Conservation (phyloP, 2,888 invertebrate species). For the Morpho helenor region DNA sequence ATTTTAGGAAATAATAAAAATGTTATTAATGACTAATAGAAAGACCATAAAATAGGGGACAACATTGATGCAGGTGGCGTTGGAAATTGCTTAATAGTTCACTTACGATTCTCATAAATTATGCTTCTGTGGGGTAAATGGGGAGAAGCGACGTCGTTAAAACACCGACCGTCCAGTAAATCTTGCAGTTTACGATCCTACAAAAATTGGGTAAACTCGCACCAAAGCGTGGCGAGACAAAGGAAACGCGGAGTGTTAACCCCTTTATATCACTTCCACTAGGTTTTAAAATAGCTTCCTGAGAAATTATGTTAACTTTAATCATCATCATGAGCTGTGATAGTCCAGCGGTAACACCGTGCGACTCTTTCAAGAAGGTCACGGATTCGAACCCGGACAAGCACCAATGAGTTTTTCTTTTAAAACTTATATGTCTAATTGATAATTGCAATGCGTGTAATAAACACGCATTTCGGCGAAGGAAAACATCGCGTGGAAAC, state of each 20-base stretch:
- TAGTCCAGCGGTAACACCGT: no score
- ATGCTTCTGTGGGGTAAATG: constrained; percentile 49
- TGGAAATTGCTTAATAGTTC: constrained; percentile 57
- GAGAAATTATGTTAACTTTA: not conserved
- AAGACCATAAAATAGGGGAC: constrained; percentile 29
- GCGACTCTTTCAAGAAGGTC: no score
- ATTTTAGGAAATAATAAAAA: no score
- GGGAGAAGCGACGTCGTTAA: constrained; percentile 61
- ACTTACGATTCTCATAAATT: constrained; percentile 65
- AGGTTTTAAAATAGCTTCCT: constrained; percentile 20
- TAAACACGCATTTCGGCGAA: no score
- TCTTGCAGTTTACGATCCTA: constrained; percentile 70
- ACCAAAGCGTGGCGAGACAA: constrained; percentile 13
- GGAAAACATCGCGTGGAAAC: no score
- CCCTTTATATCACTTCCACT: constrained; percentile 16
- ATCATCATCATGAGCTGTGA: no score
- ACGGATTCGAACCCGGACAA: no score
- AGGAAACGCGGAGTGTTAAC: constrained; percentile 17
- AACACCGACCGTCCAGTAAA: constrained; percentile 68
- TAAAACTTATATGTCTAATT: no score
- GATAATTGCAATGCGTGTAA: no score
- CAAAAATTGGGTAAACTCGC: constrained; percentile 58
- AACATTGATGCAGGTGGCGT: constrained; percentile 41
- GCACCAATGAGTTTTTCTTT: no score
- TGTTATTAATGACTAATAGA: constrained; percentile 14